A percentile compares a stretch with the other conserved stretches of the same genome.
phyloP scores from a whole-genome alignment of 37 sponge, comb jelly and placozoan species.

The Aphrocallistes beatrix region DNA sequence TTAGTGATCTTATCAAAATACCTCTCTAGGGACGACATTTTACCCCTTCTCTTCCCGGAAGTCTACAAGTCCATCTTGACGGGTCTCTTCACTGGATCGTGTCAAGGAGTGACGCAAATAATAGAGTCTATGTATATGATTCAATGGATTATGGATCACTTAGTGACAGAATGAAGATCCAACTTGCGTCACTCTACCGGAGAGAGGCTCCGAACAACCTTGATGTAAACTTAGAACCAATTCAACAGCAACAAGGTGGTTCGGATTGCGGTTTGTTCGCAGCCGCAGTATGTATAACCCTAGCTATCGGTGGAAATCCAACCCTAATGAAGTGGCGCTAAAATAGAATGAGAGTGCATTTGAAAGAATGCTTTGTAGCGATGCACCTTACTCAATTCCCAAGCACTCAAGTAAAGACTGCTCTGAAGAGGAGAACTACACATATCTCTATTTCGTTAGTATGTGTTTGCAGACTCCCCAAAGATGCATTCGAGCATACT shows the following conservation, averaged over 20 bases:
- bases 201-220: not conserved
- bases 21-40: not conserved
- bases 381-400: conserved; percentile 1
- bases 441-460: not conserved
- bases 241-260: conserved; percentile 5
- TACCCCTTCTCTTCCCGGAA: not conserved
- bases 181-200: not conserved
- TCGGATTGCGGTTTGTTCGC: conserved; percentile 2
- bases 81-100: not conserved
- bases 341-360: not conserved
- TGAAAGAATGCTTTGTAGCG: not conserved
- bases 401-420: not conserved
- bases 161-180: not conserved
- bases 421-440: not conserved
- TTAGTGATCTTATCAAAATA: not conserved
- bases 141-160: conserved; percentile 4
- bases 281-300: not conserved
- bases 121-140: not conserved
- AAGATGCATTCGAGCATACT: not conserved
- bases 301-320: not conserved
- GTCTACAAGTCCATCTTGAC: not conserved
- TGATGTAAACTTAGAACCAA: not conserved
- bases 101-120: conserved; percentile 1
- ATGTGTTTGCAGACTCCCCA: conserved; percentile 11
- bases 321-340: not conserved